Conservation (phyloP, 2,888 invertebrate species). For the Dysmachus trigonus region DNA sequence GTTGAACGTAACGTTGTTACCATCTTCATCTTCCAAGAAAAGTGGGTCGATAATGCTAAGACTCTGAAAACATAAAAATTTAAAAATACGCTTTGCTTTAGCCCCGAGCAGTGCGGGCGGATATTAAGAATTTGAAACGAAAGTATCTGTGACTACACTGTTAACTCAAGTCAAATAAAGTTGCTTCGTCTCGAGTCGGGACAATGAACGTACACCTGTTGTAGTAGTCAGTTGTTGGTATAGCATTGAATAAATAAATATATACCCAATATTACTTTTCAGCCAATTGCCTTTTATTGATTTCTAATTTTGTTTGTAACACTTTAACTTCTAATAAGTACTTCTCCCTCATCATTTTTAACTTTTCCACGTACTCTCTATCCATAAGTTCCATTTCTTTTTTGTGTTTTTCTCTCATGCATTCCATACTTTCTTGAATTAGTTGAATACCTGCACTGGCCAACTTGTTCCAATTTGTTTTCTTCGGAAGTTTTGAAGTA, state of each 20-base stretch:
- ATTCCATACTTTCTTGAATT: background rate
- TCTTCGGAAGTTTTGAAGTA: background rate
- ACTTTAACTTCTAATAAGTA: background rate
- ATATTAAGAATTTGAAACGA: too few species aligned
- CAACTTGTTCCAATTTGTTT: background rate
- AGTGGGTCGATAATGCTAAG: too few species aligned
- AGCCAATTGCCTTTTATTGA: background rate
- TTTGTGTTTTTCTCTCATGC: background rate
- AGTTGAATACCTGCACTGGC: background rate
- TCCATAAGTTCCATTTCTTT: background rate
- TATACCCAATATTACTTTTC: background rate
- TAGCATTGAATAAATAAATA: background rate
- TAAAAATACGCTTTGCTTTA: too few species aligned
- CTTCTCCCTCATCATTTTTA: background rate
- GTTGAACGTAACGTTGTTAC: too few species aligned
- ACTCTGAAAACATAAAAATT: too few species aligned
- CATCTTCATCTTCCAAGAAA: too few species aligned
- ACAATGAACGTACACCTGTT: too few species aligned
- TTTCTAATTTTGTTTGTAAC: background rate
- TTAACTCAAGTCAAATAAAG: too few species aligned
- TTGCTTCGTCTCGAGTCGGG: too few species aligned
- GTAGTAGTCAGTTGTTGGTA: too few species aligned
- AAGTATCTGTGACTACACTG: too few species aligned
- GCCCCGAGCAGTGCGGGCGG: too few species aligned
- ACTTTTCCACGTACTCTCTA: background rate